Percentiles rank a stretch among this genome's conserved stretches.
These are phyloP conservation scores for Mesaphorura yosii DNA, from an alignment of 1,140 invertebrate species.

Conservation along the genomic window DNA sequence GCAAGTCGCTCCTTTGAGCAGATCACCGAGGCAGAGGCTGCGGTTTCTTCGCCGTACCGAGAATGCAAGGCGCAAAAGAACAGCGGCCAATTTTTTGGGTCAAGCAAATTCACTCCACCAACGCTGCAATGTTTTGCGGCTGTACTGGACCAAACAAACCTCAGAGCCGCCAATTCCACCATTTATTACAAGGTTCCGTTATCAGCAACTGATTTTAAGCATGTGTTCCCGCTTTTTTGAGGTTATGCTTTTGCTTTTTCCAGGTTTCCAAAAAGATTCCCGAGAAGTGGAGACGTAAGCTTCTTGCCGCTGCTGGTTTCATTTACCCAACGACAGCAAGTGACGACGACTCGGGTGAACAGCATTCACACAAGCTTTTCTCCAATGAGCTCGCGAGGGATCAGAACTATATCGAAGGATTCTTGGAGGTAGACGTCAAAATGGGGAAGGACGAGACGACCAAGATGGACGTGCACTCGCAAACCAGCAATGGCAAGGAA, in stretches of 20 bases:
- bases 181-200: conserved; percentile 22
- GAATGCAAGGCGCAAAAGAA: conserved; percentile 23
- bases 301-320: too few species aligned
- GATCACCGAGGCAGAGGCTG: neutral
- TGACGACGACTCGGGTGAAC: neutral
- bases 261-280: too few species aligned
- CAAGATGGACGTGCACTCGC: conserved; percentile 17
- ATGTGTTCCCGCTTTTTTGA: too few species aligned
- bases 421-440: conserved; percentile 11
- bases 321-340: too few species aligned
- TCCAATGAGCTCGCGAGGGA: neutral
- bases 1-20: conserved; percentile 11
- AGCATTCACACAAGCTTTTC: neutral
- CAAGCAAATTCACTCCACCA: conserved; percentile 27
- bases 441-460: conserved; percentile 5
- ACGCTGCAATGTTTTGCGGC: conserved; percentile 20
- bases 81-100: conserved; percentile 18
- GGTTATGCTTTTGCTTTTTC: neutral
- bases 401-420: neutral
- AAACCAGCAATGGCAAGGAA: neutral
- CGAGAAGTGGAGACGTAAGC: too few species aligned
- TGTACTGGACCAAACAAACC: conserved; percentile 21
- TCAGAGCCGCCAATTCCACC: conserved; percentile 17
- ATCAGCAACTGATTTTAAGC: conserved; percentile 7
- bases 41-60: conserved; percentile 22